phyloP scores from a whole-genome alignment of 1,140 invertebrate species.

The Drosophila parabipectinata region DNA sequence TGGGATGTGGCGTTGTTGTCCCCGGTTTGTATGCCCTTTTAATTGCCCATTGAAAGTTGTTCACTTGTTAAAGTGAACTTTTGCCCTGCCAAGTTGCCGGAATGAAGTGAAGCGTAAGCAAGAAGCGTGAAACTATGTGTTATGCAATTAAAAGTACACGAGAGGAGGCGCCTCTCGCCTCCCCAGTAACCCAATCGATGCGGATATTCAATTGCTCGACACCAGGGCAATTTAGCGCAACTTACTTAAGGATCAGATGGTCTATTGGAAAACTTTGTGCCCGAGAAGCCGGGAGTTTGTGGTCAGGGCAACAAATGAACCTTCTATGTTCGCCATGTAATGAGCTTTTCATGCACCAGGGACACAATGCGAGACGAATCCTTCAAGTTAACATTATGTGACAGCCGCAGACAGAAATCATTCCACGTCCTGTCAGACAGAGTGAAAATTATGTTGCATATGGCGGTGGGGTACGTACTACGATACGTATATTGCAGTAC shows the following conservation, averaged over 20 bases:
- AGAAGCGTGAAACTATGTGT: constrained; percentile 77
- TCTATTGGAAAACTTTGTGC: constrained; percentile 5
- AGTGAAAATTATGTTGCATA: constrained; percentile 37
- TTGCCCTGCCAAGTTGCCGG: constrained; percentile 52
- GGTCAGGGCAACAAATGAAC: constrained; percentile 22
- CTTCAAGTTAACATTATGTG: constrained; percentile 35
- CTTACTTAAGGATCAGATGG: constrained; percentile 35
- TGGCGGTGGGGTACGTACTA: constrained; percentile 3
- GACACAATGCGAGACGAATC: constrained; percentile 17
- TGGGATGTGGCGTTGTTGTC: constrained; percentile 33
- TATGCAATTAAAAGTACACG: constrained; percentile 71
- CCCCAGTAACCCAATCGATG: constrained; percentile 44
- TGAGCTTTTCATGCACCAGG: constrained; percentile 48
- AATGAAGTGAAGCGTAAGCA: constrained; percentile 66
- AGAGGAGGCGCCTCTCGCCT: constrained; percentile 12
- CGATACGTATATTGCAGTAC: not conserved
- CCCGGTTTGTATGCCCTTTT: constrained; percentile 77
- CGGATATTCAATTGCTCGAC: constrained; percentile 52
- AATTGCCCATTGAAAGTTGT: constrained; percentile 82
- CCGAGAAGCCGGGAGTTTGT: not conserved
- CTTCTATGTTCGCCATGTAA: constrained; percentile 21
- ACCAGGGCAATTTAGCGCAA: constrained; percentile 41
- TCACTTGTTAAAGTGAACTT: constrained; percentile 81
- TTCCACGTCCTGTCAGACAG: constrained; percentile 15
- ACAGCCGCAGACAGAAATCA: constrained; percentile 55